phyloP scores from a whole-genome alignment of 2,797 vertebrate species.

The Xerus rutilus region DNA sequence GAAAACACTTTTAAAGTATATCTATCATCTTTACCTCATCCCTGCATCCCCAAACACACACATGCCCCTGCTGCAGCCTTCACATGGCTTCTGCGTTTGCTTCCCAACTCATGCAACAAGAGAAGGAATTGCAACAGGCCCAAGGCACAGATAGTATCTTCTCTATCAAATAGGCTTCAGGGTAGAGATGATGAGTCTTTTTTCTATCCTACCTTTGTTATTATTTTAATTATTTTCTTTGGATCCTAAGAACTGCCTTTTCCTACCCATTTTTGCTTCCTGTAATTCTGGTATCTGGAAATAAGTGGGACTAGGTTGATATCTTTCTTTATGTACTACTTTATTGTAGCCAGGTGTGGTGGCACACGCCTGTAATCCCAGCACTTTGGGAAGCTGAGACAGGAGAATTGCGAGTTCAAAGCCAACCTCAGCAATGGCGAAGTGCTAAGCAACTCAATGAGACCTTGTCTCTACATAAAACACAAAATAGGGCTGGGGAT shows the following conservation, averaged over 20 bases:
- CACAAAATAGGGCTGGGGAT: no score
- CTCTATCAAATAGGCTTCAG: background rate
- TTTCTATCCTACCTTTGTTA: background rate
- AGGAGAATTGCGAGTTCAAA: no score
- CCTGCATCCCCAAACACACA: background rate
- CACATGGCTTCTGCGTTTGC: background rate
- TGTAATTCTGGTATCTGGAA: background rate
- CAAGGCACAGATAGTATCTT: background rate
- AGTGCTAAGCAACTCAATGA: no score
- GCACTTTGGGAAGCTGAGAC: no score
- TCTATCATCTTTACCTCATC: background rate
- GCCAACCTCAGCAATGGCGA: no score
- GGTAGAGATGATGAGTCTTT: background rate
- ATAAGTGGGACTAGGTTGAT: background rate
- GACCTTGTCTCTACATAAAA: no score
- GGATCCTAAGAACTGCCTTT: background rate
- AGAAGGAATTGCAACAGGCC: background rate
- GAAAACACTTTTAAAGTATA: conserved; percentile 19
- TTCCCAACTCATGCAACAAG: background rate
- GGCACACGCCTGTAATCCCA: no score
- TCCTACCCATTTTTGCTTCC: background rate
- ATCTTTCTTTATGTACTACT: background rate
- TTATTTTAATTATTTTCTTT: background rate
- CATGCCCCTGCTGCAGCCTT: background rate
- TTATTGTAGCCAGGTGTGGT: background rate